Evolutionary conservation across 2,113 vertebrate genomes (phyloP), one percentile per base, ranked within the genome.

Genomic region (Archilochus colubris): DNA sequence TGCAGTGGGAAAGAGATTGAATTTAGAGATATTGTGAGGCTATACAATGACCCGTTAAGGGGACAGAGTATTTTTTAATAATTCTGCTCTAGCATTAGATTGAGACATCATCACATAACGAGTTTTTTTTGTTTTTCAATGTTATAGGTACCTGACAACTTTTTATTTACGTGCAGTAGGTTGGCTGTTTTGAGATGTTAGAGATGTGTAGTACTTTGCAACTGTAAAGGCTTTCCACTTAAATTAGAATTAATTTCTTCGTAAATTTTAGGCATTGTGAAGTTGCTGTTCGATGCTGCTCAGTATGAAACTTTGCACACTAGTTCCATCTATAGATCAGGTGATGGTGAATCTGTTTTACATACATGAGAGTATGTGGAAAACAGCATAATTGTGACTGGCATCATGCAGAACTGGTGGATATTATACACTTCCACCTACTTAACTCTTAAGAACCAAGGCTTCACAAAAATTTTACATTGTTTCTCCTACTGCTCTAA

Each of bases 71-170:
- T 11, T 5, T 46, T 63, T 74, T 75, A 59, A 50, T 46, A 46
- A 21, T 59, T 82, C 38, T 36, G 28, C 13, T 20, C 30, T 22
- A 69, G 12, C 7, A 43, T 69, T 77, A 67, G 8, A 3, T 6
- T 30, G 18, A 57, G 8, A 3, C 51, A 50, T 54, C 9, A 7
- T 57, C 24, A 50, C 2, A 25, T 20, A 72, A 58, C 1, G 2
- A 18, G 0, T 7, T n/a, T n/a, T 72, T 72, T 33, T 50, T 43
- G n/a, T 1, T 0, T 76, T 94, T 36, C 0, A 1, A 0, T 54
- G 4, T 66, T 91, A 14, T 33, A 81, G 44, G 10, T 40, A 84
- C 70, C 40, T 44, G 40, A 38, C 3, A 28, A 12, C 2, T 61
- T 74, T 19, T 7, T 74, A n/a, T 12, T 66, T 18, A 27, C 15